phyloP scores from a whole-genome alignment of 2,888 invertebrate genomes.

The Cenopis cana region DNA sequence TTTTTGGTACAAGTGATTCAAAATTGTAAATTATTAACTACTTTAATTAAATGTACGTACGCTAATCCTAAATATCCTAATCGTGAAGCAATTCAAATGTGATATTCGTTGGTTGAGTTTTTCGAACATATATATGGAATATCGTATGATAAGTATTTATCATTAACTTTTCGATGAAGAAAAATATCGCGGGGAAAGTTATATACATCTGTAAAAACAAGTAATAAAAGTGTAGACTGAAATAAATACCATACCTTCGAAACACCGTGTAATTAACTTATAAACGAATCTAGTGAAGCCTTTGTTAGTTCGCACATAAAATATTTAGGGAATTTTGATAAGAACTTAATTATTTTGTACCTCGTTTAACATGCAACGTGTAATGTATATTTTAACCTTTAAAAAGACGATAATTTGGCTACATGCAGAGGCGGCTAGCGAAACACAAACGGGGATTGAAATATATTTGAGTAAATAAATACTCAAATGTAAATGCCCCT shows the following conservation, averaged over 20 bases:
- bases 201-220: background rate
- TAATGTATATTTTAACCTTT: slow-evolving; percentile 36
- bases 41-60: no score
- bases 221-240: background rate
- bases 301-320: slow-evolving; percentile 34
- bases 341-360: slow-evolving; percentile 42
- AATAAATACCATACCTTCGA: background rate
- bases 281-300: slow-evolving; percentile 23
- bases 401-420: slow-evolving; percentile 32
- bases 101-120: no score
- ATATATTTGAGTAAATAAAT: no score
- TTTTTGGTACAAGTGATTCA: no score
- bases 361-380: slow-evolving; percentile 42
- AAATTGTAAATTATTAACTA: no score
- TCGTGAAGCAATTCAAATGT: no score
- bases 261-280: slow-evolving; percentile 16
- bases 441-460: background rate
- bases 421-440: background rate
- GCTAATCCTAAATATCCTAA: no score
- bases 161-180: no score
- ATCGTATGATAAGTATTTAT: no score
- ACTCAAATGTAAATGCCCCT: no score
- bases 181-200: no score
- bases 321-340: slow-evolving; percentile 37
- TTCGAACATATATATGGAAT: no score